These are phyloP conservation scores for Sialis lutaria DNA, from an alignment of 2,888 invertebrate genomes.

Conservation along the genomic window DNA sequence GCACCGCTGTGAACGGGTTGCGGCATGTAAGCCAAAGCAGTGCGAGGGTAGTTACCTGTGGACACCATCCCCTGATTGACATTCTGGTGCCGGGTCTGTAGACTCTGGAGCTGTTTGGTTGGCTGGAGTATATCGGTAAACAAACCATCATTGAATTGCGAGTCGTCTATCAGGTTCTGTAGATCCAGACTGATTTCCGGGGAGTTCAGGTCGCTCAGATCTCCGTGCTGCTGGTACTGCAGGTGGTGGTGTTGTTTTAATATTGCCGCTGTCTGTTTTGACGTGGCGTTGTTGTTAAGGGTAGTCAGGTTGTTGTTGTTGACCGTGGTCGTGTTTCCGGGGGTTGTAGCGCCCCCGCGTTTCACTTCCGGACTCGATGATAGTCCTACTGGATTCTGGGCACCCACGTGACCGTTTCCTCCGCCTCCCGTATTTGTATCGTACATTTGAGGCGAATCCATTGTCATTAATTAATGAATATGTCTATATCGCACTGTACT, in stretches of 20 bases:
- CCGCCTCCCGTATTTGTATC: constrained; percentile 43
- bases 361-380: constrained; percentile 28
- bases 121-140: constrained; percentile 65
- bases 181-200: constrained; percentile 86
- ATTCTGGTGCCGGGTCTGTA: constrained; percentile 24
- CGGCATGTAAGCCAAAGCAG: constrained; percentile 77
- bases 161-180: constrained; percentile 81
- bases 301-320: constrained; percentile 30
- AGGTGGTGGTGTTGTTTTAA: constrained; percentile 50
- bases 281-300: constrained; percentile 27
- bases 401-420: constrained; percentile 18
- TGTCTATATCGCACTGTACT: too few species aligned
- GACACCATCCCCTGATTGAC: constrained; percentile 20
- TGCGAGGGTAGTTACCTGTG: constrained; percentile 34
- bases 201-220: constrained; percentile 75
- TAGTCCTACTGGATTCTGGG: constrained; percentile 39
- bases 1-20: constrained; percentile 77
- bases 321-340: constrained; percentile 17
- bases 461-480: constrained; percentile 15
- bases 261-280: constrained; percentile 35
- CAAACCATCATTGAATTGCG: constrained; percentile 72
- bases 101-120: constrained; percentile 24
- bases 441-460: constrained; percentile 81
- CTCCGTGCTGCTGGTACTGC: constrained; percentile 51
- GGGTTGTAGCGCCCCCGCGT: constrained; percentile 13